Evolutionary conservation across 2,797 vertebrate species (phyloP).

Genomic region (Clarias laeviceps): DNA sequence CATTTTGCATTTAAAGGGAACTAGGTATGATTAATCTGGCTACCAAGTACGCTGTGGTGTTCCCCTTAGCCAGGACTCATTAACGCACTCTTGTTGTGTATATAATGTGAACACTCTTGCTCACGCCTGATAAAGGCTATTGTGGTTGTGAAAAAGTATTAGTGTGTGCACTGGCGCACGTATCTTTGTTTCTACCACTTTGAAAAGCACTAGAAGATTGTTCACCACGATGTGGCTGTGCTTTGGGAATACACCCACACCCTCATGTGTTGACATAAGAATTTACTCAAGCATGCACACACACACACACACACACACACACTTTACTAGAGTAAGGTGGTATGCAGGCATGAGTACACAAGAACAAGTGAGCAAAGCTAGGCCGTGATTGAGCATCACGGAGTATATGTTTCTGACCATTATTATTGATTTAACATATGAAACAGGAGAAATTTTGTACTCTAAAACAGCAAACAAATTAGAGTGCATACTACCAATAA

Average conservation of each 20-base stretch:
- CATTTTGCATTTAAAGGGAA: neutral
- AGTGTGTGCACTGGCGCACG: slow-evolving; percentile 25
- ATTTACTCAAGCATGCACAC: neutral
- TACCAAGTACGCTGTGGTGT: neutral
- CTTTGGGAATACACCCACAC: slow-evolving; percentile 42
- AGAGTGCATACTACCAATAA: neutral
- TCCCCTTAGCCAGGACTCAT: neutral
- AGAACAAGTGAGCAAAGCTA: neutral
- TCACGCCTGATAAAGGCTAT: slow-evolving; percentile 41
- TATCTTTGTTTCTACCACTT: slow-evolving; percentile 40
- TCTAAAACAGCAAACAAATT: neutral
- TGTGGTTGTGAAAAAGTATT: slow-evolving; percentile 33
- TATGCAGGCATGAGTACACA: neutral
- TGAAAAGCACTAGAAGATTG: slow-evolving; percentile 26
- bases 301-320: neutral
- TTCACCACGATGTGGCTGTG: slow-evolving; percentile 19
- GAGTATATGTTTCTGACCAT: neutral
- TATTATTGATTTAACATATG: neutral
- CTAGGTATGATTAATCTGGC: slow-evolving; percentile 3
- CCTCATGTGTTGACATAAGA: slow-evolving; percentile 14
- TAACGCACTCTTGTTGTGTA: slow-evolving; percentile 5
- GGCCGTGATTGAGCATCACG: neutral
- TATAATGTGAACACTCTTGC: slow-evolving; percentile 8
- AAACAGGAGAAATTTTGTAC: neutral
- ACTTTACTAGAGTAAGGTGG: slow-evolving; percentile 7